Base-by-base conservation (phyloP, 2,888 invertebrate species). In the Hyposoter dolosus region DNA sequence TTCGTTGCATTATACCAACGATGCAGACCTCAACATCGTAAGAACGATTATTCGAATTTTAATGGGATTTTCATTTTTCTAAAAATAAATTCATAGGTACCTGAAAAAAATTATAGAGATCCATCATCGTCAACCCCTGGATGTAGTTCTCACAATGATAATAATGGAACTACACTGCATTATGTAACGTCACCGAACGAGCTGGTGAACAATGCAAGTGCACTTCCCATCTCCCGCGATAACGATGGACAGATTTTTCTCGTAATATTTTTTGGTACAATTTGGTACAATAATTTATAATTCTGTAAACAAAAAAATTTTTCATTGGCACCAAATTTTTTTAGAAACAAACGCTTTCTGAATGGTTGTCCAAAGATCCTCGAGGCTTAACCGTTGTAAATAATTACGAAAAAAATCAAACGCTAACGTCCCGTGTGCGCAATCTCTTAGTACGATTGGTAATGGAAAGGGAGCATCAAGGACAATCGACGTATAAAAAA, bases 391-490 rank as follows among this genome's bases (percentile, higher is more conserved):
- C 47, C 23, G 47, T 69, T n/a, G 23, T 69, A 23, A 69, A 69
- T 69, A 69, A 19, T 47, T 69, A 47, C 47, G 12, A 69, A 47
- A 69, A 69, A 45, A 45, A 68, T 68, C 45, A 68, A 68, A 68
- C 68, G 69, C 69, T 47, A 47, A 69, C 69, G 10, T 47, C n/a
- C 47, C 47, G 47, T 23, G 15, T 69, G 69, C 69, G 69, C 47
- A 69, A 69, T 69, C 69, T 45, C 15, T 40, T 69, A 12, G 69
- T 69, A 28, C 69, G 69, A 69, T 47, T 47, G 15, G 28, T 47
- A 69, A 23, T 69, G 45, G 69, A 47, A 69, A 69, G 47, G 47
- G 69, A 69, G 47, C 69, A 47, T 47, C 47, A 69, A 40, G 69
- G 69, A 47, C 43, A 69, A 43, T 15, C 45, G 28, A 69, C 45